Evolutionary conservation across 2,113 vertebrate genomes (phyloP), one percentile per base, ranked within the genome.

Genomic region (Ceyx cyanopectus): DNA sequence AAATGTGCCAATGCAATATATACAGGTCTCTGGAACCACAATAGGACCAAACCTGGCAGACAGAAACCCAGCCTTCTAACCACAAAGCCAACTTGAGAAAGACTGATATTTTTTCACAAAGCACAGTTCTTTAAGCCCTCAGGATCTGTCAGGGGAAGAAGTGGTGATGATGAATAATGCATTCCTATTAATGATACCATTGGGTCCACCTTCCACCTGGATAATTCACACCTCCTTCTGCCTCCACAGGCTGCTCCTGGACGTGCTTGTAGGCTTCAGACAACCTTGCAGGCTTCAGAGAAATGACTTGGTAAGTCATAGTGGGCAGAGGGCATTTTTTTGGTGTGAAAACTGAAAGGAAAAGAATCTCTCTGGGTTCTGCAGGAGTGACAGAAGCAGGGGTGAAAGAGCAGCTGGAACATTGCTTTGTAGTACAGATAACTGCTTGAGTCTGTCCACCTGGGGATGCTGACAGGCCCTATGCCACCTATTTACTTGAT

Each of bases 91-190:
- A 12, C 58, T 68, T 68, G 62, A 67, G 94, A 95, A 77, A 80
- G 14, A 24, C 78, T 87, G 56, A 32, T 89, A 75, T 92, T 95
- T 95, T 93, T 92, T 94, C 94, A 97, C 54, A 89, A 20, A 87
- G 81, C 32, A 78, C 54, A 90, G 53, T 95, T 78, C 77, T 91
- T 70, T 63, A 91, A 87, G 70, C 48, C 77, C 82, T 73, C 12
- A 82, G 50, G 68, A 90, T 58, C 40, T 85, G 85, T 57, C 70
- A 86, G 63, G n/a, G 51, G 45, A 93, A 77, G 84, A 96, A 92
- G 61, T 10, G 40, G 46, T 76, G 81, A 79, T 45, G 79, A 93
- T 95, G 92, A 97, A 96, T 92, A 93, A 95, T 89, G 34, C 82
- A 92, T 81, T 77, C 24, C 51, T 81, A 67, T 40, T 73, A 88